Evolutionary conservation across 2,113 vertebrate species (phyloP), one percentile per base, ranked within the genome.

Genomic region (Marmota flaviventris): DNA sequence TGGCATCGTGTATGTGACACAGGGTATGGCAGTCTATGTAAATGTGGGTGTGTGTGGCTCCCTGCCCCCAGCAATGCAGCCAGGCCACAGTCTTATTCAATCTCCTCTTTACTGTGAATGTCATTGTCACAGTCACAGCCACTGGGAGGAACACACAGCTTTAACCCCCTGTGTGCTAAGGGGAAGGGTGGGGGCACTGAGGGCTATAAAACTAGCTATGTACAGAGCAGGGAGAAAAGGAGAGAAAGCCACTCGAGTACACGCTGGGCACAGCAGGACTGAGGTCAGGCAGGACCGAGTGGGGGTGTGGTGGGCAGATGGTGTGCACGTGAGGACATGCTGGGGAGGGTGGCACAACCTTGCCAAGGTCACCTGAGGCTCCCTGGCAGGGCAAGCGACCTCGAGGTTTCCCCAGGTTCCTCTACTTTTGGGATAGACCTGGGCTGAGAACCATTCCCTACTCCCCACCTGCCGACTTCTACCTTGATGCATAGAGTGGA

Each of bases 51-150:
- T 6, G 25, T 3, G 22, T 20, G 61, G 20, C 0, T 12, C 11
- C 18, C 45, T 18, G 10, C 29, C 58, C 87, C 29, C 58, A 85
- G 79, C 70, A 95, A 97, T 17, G 39, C 79, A 94, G 75, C 86
- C 42, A 73, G 87, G 63, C 82, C 10, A 0, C 3, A 4, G 82
- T 70, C 81, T 95, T 81, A 83, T 82, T 89, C 32, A 9, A 13
- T 87, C 61, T 95, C 75, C 75, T 97, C 84, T 98, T 98, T 98
- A 98, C 94, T 97, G 92, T 65, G 51, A 89, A 72, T 88, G 69
- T 72, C 86, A 73, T n/a, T 51, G 78, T 91, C 85, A 78, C 86
- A 78, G 1, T 86, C 96, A 91, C 29, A 92, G 96, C 93, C 85
- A 51, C 63, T 6, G 72, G 86, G 86, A 95, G 84, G 78, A 12